Conservation (phyloP, 2,888 invertebrate genomes). For the Abscondita cerata region DNA sequence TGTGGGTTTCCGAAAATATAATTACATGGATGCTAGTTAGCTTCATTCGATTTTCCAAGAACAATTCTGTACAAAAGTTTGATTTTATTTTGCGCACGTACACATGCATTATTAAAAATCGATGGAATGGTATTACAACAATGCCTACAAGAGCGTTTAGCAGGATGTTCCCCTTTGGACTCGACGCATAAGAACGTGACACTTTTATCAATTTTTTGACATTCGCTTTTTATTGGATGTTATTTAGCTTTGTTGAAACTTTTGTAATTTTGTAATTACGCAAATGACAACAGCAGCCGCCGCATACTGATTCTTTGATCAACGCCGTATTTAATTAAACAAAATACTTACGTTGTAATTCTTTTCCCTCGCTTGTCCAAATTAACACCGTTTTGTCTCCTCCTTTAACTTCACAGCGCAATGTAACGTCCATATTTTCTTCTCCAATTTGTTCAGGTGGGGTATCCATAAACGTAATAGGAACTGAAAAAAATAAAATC, state of each 20-base stretch:
- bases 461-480: conserved; percentile 64
- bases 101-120: conserved; percentile 37
- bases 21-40: conserved; percentile 24
- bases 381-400: conserved; percentile 73
- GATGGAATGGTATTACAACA: conserved; percentile 34
- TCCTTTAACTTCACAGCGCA: conserved; percentile 68
- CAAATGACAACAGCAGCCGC: background rate
- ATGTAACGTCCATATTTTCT: conserved; percentile 60
- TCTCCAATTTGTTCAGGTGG: conserved; percentile 60
- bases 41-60: conserved; percentile 23
- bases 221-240: conserved; percentile 21
- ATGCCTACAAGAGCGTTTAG: conserved; percentile 35
- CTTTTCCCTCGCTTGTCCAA: conserved; percentile 78
- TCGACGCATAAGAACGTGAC: conserved; percentile 30
- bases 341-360: conserved; percentile 68
- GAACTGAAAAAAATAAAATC: conserved; percentile 56
- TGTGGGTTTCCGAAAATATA: conserved; percentile 19
- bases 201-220: conserved; percentile 29
- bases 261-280: conserved; percentile 15
- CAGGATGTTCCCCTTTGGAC: conserved; percentile 34
- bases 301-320: background rate
- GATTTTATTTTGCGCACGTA: conserved; percentile 35
- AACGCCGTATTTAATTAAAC: conserved; percentile 20
- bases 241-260: conserved; percentile 15
- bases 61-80: conserved; percentile 24